A percentile compares a stretch with the other conserved stretches of the same genome.
Evolutionary conservation across 2,888 invertebrate genomes (phyloP).

Genomic region (Luperina nickerlii): DNA sequence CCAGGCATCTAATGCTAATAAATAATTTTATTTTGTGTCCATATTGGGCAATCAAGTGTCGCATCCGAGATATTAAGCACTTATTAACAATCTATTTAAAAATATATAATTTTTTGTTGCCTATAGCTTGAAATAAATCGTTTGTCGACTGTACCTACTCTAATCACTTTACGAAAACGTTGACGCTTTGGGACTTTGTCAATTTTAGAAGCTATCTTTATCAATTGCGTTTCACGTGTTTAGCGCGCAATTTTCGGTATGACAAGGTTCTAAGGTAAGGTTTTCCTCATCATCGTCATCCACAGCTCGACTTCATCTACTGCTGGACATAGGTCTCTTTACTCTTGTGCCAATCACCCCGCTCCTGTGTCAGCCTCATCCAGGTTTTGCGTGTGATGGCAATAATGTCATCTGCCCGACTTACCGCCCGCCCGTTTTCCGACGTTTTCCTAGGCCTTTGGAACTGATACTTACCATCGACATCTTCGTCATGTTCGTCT

Average conservation of each 20-base stretch:
- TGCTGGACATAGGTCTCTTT: no score
- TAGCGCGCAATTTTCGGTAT: background rate
- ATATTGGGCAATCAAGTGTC: background rate
- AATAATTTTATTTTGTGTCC: background rate
- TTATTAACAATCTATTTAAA: background rate
- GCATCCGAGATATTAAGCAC: no score
- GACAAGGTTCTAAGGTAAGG: background rate
- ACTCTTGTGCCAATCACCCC: no score
- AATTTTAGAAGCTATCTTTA: background rate
- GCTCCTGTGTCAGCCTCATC: background rate
- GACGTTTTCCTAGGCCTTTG: background rate
- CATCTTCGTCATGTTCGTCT: conserved; percentile 92
- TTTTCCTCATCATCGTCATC: background rate
- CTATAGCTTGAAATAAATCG: background rate
- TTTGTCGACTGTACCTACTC: background rate
- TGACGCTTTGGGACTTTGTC: background rate
- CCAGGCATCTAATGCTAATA: background rate
- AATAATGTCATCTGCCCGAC: background rate
- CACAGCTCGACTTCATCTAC: background rate
- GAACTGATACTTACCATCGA: conserved; percentile 87
- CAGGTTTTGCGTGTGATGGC: background rate
- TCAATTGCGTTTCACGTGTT: background rate
- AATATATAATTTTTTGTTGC: background rate
- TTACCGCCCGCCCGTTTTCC: background rate
- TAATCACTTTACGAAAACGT: background rate